Percentiles rank a stretch among this genome's conserved stretches.
Conservation (phyloP, 1,140 invertebrate genomes). For the Hirudo medicinalis region DNA sequence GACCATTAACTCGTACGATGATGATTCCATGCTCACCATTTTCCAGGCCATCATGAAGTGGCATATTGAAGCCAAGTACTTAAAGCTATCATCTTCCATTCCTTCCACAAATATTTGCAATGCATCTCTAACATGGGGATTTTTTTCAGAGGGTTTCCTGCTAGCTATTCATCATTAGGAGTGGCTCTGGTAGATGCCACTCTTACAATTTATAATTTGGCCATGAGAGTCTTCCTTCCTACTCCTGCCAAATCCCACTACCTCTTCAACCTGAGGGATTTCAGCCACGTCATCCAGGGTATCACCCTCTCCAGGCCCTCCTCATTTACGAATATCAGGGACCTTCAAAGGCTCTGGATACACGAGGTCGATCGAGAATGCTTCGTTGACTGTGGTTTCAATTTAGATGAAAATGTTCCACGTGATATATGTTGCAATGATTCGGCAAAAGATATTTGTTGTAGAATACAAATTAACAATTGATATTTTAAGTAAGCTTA, state of each 20-base stretch:
- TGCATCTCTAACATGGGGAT: not conserved
- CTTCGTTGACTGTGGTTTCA: too few relatives aligned
- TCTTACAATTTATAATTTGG: conserved; percentile 70
- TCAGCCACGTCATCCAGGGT: conserved; percentile 72
- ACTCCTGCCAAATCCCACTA: conserved; percentile 85
- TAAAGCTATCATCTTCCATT: not conserved
- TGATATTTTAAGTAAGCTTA: too few relatives aligned
- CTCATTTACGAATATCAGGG: conserved; percentile 63
- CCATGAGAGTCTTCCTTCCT: conserved; percentile 65
- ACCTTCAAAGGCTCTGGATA: conserved; percentile 83
- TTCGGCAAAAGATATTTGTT: too few relatives aligned
- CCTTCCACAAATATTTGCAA: not conserved
- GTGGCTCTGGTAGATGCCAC: conserved; percentile 75
- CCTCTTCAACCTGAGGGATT: conserved; percentile 82
- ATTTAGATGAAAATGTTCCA: too few relatives aligned
- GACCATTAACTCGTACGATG: conserved; percentile 79
- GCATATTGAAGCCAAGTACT: conserved; percentile 54
- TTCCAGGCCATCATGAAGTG: conserved; percentile 81
- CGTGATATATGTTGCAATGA: too few relatives aligned
- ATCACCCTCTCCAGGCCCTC: conserved; percentile 63
- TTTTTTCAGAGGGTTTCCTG: conserved; percentile 59
- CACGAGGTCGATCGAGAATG: conserved; percentile 56
- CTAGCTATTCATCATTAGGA: conserved; percentile 83
- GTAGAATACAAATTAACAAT: too few relatives aligned
- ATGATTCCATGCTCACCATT: conserved; percentile 67